phyloP scores from a whole-genome alignment of 2,113 vertebrate genomes.

The Oryzias celebensis region DNA sequence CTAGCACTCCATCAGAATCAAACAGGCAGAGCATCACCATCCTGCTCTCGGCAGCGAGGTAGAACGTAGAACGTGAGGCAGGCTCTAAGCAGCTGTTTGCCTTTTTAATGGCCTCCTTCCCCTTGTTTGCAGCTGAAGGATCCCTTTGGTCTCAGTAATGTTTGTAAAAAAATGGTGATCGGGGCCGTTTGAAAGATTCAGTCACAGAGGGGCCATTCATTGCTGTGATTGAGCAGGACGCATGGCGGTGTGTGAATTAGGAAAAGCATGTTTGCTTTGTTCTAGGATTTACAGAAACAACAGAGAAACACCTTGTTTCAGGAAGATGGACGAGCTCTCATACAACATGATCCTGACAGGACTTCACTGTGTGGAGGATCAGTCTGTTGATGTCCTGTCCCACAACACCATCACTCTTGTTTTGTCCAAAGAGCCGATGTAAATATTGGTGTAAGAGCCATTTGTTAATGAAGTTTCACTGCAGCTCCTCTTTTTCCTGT shows the following conservation, averaged over 20 bases:
- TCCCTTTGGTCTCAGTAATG: constrained; percentile 16
- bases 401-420: constrained; percentile 23
- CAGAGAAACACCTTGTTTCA: constrained; percentile 30
- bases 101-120: constrained; percentile 36
- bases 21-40: constrained; percentile 22
- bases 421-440: constrained; percentile 10
- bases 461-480: constrained; percentile 38
- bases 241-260: constrained; percentile 32
- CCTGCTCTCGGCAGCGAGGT: constrained; percentile 39
- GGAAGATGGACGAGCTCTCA: constrained; percentile 30
- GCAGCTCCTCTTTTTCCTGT: constrained; percentile 33
- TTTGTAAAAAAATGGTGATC: constrained; percentile 43
- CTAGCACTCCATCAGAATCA: constrained; percentile 24
- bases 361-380: constrained; percentile 32
- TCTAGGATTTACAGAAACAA: not conserved
- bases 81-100: constrained; percentile 40
- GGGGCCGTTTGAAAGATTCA: constrained; percentile 27
- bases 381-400: constrained; percentile 12
- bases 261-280: constrained; percentile 30
- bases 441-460: constrained; percentile 36
- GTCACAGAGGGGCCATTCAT: constrained; percentile 4
- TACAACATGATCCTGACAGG: constrained; percentile 34
- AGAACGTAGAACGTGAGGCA: constrained; percentile 18
- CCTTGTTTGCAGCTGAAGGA: constrained; percentile 38
- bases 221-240: constrained; percentile 30